Conservation (phyloP, 2,888 invertebrate species). For the Ophioninae sp. region DNA sequence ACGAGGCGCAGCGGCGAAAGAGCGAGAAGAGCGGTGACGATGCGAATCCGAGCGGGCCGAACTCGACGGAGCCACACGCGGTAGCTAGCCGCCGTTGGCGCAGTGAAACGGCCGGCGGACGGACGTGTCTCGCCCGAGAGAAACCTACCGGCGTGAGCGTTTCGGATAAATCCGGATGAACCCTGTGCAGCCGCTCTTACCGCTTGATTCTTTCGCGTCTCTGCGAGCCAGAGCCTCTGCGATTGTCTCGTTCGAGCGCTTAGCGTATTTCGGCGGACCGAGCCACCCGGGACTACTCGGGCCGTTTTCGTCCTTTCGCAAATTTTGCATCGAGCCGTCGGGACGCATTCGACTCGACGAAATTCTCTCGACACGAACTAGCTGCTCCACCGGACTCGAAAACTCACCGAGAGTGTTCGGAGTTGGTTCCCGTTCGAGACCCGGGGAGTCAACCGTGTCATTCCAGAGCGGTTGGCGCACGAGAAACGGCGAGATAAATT, state of each 20-base stretch:
- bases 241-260: constrained; percentile 15
- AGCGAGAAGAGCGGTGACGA: constrained; percentile 42
- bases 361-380: too few relatives aligned
- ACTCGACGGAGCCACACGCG: constrained; percentile 55
- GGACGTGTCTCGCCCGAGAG: constrained; percentile 30
- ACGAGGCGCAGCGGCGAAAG: constrained; percentile 47
- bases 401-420: constrained; percentile 24
- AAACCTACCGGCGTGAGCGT: constrained; percentile 16
- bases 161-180: not conserved
- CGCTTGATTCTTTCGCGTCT: constrained; percentile 26
- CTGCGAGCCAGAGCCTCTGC: not conserved
- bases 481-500: constrained; percentile 17
- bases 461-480: constrained; percentile 9
- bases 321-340: too few relatives aligned
- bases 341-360: too few relatives aligned
- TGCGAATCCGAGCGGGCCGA: constrained; percentile 56
- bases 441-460: constrained; percentile 14
- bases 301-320: not conserved
- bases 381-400: not conserved
- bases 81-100: constrained; percentile 30
- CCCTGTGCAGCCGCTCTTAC: constrained; percentile 9
- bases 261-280: constrained; percentile 6
- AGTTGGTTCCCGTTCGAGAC: constrained; percentile 25
- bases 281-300: constrained; percentile 5
- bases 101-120: constrained; percentile 15